Evolutionary conservation across 2,888 invertebrate genomes (phyloP), one percentile per base, ranked within the genome.

Genomic region (Penaeus monodon): DNA sequence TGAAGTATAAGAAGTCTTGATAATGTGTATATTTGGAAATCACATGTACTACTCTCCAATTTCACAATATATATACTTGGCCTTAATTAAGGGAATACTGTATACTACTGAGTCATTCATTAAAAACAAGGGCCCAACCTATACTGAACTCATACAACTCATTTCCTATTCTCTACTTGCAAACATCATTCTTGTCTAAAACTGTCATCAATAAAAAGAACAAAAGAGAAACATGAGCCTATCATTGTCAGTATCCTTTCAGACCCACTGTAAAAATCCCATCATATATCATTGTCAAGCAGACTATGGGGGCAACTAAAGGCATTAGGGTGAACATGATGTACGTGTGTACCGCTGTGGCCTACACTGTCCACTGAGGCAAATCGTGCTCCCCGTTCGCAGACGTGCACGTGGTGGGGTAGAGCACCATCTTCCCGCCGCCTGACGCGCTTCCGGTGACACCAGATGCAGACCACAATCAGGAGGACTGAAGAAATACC

Each of bases 391-490:
- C 90, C 90, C 27, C 88, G 84, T 70, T 89, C 89, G 38, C 88
- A 90, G 78, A 89, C 90, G 81, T 90, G 90, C 49, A 89, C 89
- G 63, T 89, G 88, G 38, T 87, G 88, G 33, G 89, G 73, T 33
- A 90, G 81, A n/a, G 86, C 76, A 27, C 88, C 86, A 57, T 88
- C 84, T 79, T 89, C 79, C 66, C 89, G 85, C 76, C 86, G 87
- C 24, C 88, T 81, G 17, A 89, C 88, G 4, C 82, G 68, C 66
- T 88, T 86, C 70, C 91, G 91, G 91, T 95, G 94, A 91, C 94
- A 95, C 91, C 94, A 92, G 88, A 95, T 92, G 92, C 94, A 94
- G 86, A 92, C 90, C 77, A 91, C 91, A 83, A 94, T 91, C 64
- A 93, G 92, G 90, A 94, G 91, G 85, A 94, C 93, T 88, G 93